Conservation (phyloP, 2,113 vertebrate genomes). For the Antennarius striatus region DNA sequence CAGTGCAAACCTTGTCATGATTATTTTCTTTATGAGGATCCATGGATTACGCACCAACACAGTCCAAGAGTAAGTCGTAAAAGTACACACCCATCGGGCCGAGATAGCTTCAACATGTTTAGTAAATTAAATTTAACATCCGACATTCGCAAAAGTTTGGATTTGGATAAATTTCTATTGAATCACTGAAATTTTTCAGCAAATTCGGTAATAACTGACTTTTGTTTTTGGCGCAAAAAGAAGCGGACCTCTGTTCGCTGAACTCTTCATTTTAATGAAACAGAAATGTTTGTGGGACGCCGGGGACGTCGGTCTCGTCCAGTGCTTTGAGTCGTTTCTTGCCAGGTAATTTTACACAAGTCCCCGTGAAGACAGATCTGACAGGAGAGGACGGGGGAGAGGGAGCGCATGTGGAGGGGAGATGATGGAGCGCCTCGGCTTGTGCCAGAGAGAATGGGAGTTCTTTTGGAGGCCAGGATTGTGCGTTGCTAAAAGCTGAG, state of each 20-base stretch:
- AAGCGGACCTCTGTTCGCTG: conserved; percentile 38
- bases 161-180: conserved; percentile 35
- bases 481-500: conserved; percentile 25
- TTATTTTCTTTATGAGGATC: too few species aligned
- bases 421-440: conserved; percentile 51
- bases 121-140: conserved; percentile 42
- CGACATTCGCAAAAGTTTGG: conserved; percentile 28
- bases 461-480: conserved; percentile 61
- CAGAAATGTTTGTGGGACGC: conserved; percentile 55
- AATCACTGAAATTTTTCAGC: conserved; percentile 43
- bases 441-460: conserved; percentile 64
- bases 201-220: conserved; percentile 45
- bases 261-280: conserved; percentile 64
- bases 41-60: neutral
- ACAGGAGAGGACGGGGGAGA: conserved; percentile 50
- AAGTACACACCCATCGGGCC: conserved; percentile 16
- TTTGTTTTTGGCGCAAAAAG: conserved; percentile 27
- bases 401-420: conserved; percentile 35
- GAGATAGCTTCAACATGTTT: conserved; percentile 38
- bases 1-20: too few species aligned
- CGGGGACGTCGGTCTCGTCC: conserved; percentile 45
- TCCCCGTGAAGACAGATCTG: conserved; percentile 64
- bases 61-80: conserved; percentile 34
- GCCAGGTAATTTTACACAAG: conserved; percentile 73
- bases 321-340: conserved; percentile 54